Evolutionary conservation across 2,888 invertebrate species (phyloP), one percentile per base, ranked within the genome.

Genomic region (Nemapogon koenigi): DNA sequence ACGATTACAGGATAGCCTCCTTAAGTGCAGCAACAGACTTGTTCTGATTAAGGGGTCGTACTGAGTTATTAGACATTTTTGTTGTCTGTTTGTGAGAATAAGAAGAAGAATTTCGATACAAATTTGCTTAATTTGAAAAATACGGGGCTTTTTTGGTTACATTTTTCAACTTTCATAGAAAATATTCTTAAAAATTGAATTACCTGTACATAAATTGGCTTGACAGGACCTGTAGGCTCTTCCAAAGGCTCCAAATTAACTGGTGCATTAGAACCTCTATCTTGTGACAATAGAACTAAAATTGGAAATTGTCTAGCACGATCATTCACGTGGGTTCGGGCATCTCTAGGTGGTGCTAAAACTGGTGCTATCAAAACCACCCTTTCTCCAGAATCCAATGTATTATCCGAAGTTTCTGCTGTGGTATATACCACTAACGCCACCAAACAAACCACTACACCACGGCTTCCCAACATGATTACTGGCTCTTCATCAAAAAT

Each of bases 191-290:
- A n/a, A n/a, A n/a, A n/a, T n/a, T n/a, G n/a, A 52, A 31, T 57
- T 52, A 76, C 76, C 73, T 75, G 55, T 11, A 76, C 76, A 40
- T 75, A 75, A 48, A 73, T 67, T 3, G 72, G 73, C 37, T 60
- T 51, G 2, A 55, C 59, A 41, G 58, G 61, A 37, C 52, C 57
- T 43, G 73, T 47, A n/a, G 75, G 62, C n/a, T n/a, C n/a, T 41
- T 71, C 57, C 38, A 62, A 62, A 1, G 61, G 59, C 38, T 70
- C 69, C 7, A 41, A 43, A 2, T 59, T 56, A 10, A 37, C 41
- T 0, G 52, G 41, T 3, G 50, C 55, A 41, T 68, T 52, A 16
- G 54, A 48, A 29, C 55, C 65, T n/a, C n/a, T n/a, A n/a, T n/a
- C n/a, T n/a, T n/a, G n/a, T 4, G 75, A 55, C 10, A 71, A 53